Base-by-base conservation (phyloP, 2,888 invertebrate genomes). In the Cylindroiulus punctatus region DNA sequence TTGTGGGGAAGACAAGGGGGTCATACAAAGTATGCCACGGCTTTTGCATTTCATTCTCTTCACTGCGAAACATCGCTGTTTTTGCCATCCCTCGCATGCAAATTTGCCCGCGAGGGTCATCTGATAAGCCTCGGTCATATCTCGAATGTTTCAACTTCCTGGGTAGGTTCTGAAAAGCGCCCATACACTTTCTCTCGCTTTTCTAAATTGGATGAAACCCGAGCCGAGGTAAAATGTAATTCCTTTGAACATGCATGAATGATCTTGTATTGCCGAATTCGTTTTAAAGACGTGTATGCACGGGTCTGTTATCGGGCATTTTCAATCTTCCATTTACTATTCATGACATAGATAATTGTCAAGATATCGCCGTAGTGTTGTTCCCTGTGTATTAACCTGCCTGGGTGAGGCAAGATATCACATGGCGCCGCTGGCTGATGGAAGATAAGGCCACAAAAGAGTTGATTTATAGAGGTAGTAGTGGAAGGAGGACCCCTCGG, bases 271-370 rank as follows among this genome's bases (percentile, higher is more conserved):
- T 76, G 76, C 14, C 76, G 76, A 76, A 76, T 76, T 76, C 76
- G 76, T 76, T 76, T 76, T 76, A 76, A 76, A 76, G 76, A 76
- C 76, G 26, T 76, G 76, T 26, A 76, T 76, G 76, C 76, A 76
- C 26, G 76, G 83, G n/a, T 42, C 10, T 12, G 44, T 83, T 83
- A 83, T 83, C 83, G 17, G 40, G 40, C 36, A 83, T 83, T 44
- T 83, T 44, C 83, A 83, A 83, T 83, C 83, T 83, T 42, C 83
- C 83, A 83, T 83, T 76, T 83, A 83, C 83, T 83, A 83, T 83
- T 83, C 83, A 83, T 83, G 83, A 83, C 83, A 83, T 83, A 83
- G 83, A 83, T 83, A 83, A 83, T 83, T 83, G 83, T 83, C 83
- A 83, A 83, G 83, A 83, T 83, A 83, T 83, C 83, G n/a, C 26